Conservation (phyloP, 2,888 invertebrate genomes). For the Lithophane semibrunnea region DNA sequence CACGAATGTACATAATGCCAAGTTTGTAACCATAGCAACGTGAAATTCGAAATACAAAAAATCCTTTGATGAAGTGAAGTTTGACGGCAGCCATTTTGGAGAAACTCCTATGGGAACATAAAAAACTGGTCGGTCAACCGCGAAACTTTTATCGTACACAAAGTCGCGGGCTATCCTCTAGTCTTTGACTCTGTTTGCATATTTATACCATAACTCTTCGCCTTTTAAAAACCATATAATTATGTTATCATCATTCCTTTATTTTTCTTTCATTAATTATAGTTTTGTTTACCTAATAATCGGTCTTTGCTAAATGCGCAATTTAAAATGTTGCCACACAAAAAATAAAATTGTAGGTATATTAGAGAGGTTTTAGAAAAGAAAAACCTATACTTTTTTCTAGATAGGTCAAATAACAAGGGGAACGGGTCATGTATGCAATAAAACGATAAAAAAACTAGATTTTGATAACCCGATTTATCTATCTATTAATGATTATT, state of each 20-base stretch:
- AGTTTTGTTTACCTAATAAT: constrained; percentile 6
- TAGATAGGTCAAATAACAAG: neutral
- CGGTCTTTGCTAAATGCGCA: neutral
- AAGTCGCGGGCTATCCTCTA: constrained; percentile 16
- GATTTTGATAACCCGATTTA: neutral
- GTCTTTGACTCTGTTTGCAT: constrained; percentile 17
- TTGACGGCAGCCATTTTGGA: constrained; percentile 8
- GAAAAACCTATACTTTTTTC: neutral
- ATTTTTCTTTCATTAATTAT: constrained; percentile 23
- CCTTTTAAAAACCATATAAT: constrained; percentile 34
- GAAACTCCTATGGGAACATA: constrained; percentile 5
- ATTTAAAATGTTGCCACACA: neutral
- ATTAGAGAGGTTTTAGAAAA: neutral
- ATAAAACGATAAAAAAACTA: neutral
- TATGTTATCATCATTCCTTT: neutral
- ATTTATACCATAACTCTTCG: constrained; percentile 17
- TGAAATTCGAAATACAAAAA: constrained; percentile 21
- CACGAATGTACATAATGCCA: neutral
- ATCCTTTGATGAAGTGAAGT: constrained; percentile 5
- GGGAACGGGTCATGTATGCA: neutral
- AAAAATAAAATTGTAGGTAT: neutral
- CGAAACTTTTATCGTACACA: constrained; percentile 23
- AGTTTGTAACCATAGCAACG: neutral
- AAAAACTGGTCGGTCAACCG: constrained; percentile 10
- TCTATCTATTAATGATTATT: neutral